A percentile compares a stretch with the other conserved stretches of the same genome.
phyloP scores from a whole-genome alignment of 2,888 invertebrate species.

The Apoda limacodes region DNA sequence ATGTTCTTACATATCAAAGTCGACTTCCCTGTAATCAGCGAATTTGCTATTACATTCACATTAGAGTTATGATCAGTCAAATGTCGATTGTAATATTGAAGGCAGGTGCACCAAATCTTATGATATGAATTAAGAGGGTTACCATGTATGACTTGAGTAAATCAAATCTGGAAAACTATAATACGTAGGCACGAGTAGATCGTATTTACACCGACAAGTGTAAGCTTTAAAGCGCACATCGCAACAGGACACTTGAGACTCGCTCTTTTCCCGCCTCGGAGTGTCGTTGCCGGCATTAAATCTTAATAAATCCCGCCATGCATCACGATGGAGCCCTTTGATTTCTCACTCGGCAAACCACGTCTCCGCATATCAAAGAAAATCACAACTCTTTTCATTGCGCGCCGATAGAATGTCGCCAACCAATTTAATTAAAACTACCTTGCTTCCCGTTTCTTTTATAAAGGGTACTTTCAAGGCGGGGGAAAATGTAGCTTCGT shows the following conservation, averaged over 20 bases:
- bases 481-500: slow-evolving; percentile 27
- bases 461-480: slow-evolving; percentile 31
- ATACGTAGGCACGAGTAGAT: too few relatives aligned
- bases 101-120: too few relatives aligned
- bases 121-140: too few relatives aligned
- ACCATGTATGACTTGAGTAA: too few relatives aligned
- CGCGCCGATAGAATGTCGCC: slow-evolving; percentile 64
- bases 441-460: slow-evolving; percentile 37
- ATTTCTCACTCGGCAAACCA: slow-evolving; percentile 68
- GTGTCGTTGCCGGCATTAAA: slow-evolving; percentile 68
- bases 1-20: too few relatives aligned
- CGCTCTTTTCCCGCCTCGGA: slow-evolving; percentile 67
- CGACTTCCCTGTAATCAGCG: too few relatives aligned
- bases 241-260: slow-evolving; percentile 53
- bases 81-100: too few relatives aligned
- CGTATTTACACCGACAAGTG: too few relatives aligned
- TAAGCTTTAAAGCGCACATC: too few relatives aligned
- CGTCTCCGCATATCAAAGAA: slow-evolving; percentile 66
- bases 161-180: too few relatives aligned
- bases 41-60: too few relatives aligned
- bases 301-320: slow-evolving; percentile 69
- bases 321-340: slow-evolving; percentile 61
- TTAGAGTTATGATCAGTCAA: too few relatives aligned
- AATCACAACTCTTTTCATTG: slow-evolving; percentile 70
- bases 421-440: slow-evolving; percentile 61